phyloP scores from a whole-genome alignment of 2,888 invertebrate genomes.

The Allacma fusca region DNA sequence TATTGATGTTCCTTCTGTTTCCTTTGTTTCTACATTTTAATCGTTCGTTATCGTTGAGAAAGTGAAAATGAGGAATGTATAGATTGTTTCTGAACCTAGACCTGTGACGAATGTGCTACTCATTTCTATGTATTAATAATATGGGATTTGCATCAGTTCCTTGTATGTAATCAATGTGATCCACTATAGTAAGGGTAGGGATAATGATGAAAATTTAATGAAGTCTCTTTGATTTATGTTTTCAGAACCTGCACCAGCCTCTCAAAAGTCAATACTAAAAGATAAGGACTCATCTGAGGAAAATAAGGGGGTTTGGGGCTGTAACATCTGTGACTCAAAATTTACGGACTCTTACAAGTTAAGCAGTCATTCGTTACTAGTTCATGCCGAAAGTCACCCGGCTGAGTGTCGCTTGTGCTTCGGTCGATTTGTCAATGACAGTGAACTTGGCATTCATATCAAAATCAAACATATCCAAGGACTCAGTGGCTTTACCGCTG shows the following conservation, averaged over 20 bases:
- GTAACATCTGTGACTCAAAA: slow-evolving; percentile 49
- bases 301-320: slow-evolving; percentile 43
- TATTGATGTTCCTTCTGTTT: too few species aligned
- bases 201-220: too few species aligned
- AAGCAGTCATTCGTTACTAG: slow-evolving; percentile 46
- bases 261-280: slow-evolving; percentile 24
- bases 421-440: slow-evolving; percentile 44
- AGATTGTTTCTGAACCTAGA: too few species aligned
- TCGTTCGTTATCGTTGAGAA: too few species aligned
- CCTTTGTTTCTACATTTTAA: too few species aligned
- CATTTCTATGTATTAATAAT: too few species aligned
- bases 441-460: slow-evolving; percentile 48
- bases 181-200: too few species aligned
- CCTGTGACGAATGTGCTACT: too few species aligned
- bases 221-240: too few species aligned
- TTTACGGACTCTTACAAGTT: slow-evolving; percentile 44
- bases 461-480: slow-evolving; percentile 41
- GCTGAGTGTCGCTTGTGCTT: slow-evolving; percentile 50
- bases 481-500: neutral
- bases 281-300: slow-evolving; percentile 15
- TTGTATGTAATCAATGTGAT: too few species aligned
- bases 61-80: too few species aligned
- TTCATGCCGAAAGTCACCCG: slow-evolving; percentile 46
- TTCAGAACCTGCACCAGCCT: slow-evolving; percentile 39
- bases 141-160: too few species aligned